These are phyloP conservation scores for Callosobruchus maculatus DNA, from an alignment of 2,888 invertebrate genomes.

Conservation along the genomic window DNA sequence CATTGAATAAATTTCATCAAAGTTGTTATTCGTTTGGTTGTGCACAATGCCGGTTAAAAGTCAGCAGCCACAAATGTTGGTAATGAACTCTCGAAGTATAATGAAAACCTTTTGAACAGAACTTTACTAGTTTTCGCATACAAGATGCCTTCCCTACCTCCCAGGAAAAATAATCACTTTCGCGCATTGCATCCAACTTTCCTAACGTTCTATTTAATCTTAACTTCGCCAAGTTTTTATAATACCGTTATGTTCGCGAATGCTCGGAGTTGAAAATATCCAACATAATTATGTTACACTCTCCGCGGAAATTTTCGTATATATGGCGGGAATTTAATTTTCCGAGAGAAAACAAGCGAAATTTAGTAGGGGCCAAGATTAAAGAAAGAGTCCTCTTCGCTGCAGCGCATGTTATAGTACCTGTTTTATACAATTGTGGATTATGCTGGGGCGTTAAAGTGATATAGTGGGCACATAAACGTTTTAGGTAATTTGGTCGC, in stretches of 20 bases:
- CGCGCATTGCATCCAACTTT: slow-evolving; percentile 7
- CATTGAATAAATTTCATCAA: too few species aligned
- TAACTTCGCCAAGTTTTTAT: slow-evolving; percentile 26
- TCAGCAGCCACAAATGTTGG: background rate
- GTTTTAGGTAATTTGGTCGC: background rate
- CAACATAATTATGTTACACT: slow-evolving; percentile 25
- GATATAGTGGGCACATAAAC: slow-evolving; percentile 21
- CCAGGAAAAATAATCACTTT: background rate
- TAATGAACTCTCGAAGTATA: background rate
- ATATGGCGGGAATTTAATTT: slow-evolving; percentile 43
- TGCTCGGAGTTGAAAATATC: slow-evolving; percentile 25
- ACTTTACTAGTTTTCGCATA: background rate
- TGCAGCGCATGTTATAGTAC: slow-evolving; percentile 46
- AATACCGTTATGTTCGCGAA: slow-evolving; percentile 23
- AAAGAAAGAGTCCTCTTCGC: slow-evolving; percentile 47
- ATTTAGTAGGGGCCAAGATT: slow-evolving; percentile 47
- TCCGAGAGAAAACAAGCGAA: slow-evolving; percentile 44
- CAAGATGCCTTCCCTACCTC: background rate
- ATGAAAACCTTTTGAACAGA: background rate
- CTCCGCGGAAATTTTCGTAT: slow-evolving; percentile 29
- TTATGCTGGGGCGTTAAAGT: slow-evolving; percentile 40
- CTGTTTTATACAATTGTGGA: slow-evolving; percentile 47
- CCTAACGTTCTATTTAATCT: slow-evolving; percentile 21
- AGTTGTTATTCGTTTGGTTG: background rate
- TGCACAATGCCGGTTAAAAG: background rate